Percentiles rank a stretch among this genome's conserved stretches.
phyloP scores from a whole-genome alignment of 2,797 vertebrate species.

The Mormyrops boulengeri region DNA sequence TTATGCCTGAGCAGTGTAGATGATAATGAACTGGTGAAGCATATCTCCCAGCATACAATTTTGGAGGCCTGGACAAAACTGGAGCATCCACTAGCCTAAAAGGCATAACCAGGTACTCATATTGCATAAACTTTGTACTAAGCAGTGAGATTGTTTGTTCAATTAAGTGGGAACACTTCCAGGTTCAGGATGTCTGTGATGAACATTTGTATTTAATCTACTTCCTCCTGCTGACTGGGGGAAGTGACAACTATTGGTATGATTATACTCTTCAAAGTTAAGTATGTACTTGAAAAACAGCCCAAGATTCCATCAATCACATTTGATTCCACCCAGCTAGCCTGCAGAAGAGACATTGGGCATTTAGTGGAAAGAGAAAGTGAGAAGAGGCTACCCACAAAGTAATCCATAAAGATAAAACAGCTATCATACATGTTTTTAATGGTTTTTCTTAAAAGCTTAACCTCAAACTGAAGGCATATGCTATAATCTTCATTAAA shows the following conservation, averaged over 20 bases:
- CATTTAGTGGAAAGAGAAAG: not conserved
- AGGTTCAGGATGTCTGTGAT: not conserved
- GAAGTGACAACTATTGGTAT: not conserved
- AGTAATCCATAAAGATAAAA: not conserved
- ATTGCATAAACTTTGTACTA: not conserved
- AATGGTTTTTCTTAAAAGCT: not conserved
- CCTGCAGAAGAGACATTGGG: not conserved
- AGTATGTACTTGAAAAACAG: not conserved
- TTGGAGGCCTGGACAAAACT: not conserved
- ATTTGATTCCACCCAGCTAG: not conserved
- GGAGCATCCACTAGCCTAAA: not conserved
- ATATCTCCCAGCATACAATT: not conserved
- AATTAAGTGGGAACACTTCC: not conserved
- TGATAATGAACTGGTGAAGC: not conserved
- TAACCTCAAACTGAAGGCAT: not conserved
- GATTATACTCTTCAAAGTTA: not conserved
- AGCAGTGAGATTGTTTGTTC: not conserved
- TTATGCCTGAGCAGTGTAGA: not conserved
- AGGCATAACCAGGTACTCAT: not conserved
- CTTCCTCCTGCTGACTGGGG: not conserved
- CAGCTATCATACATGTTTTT: not conserved
- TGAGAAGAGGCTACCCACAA: not conserved
- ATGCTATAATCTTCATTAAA: constrained; percentile 8
- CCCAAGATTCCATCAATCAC: not conserved
- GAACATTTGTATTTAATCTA: not conserved